Evolutionary conservation across 2,797 vertebrate genomes (phyloP).

Genomic region (Paedocypris micromegethes): DNA sequence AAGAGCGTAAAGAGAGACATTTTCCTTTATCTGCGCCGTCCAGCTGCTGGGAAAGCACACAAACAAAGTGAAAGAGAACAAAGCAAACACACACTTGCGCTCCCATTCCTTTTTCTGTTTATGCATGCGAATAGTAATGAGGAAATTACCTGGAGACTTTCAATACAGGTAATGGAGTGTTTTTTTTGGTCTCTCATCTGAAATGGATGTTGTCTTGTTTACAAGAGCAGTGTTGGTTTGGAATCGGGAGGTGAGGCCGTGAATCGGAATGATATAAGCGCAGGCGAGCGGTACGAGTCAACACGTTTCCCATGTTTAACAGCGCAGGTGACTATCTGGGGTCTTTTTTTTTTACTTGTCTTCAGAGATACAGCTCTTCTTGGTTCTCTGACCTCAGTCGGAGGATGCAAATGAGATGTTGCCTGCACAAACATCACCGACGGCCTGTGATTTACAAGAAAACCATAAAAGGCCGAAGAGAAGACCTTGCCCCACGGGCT

Average conservation of each 20-base stretch:
- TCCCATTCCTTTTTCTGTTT: conserved; percentile 24
- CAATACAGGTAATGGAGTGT: conserved; percentile 34
- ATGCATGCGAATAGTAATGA: conserved; percentile 36
- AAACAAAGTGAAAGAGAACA: conserved; percentile 45
- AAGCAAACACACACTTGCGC: conserved; percentile 38
- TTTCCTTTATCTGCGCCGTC: conserved; percentile 41
- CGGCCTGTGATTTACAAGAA: conserved; percentile 32
- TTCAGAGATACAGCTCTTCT: conserved; percentile 14
- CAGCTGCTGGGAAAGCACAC: conserved; percentile 34
- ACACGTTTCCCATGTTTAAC: conserved; percentile 11
- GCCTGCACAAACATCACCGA: conserved; percentile 12
- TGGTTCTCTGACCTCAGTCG: conserved; percentile 26
- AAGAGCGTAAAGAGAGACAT: conserved; percentile 29
- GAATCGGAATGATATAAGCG: conserved; percentile 15
- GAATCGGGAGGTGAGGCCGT: conserved; percentile 4
- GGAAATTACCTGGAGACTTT: conserved; percentile 33
- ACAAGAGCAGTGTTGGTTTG: conserved; percentile 25
- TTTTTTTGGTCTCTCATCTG: conserved; percentile 10
- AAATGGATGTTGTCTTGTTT: conserved; percentile 42
- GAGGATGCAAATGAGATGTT: conserved; percentile 32
- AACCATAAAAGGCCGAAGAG: conserved; percentile 27
- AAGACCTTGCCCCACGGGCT: conserved; percentile 19
- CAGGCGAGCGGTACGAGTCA: background rate
- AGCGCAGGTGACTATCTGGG: conserved; percentile 10
- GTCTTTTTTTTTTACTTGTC: conserved; percentile 12